A percentile compares a stretch with the other conserved stretches of the same genome.
phyloP scores from a whole-genome alignment of 2,888 invertebrate genomes.

The Mystacides longicornis region DNA sequence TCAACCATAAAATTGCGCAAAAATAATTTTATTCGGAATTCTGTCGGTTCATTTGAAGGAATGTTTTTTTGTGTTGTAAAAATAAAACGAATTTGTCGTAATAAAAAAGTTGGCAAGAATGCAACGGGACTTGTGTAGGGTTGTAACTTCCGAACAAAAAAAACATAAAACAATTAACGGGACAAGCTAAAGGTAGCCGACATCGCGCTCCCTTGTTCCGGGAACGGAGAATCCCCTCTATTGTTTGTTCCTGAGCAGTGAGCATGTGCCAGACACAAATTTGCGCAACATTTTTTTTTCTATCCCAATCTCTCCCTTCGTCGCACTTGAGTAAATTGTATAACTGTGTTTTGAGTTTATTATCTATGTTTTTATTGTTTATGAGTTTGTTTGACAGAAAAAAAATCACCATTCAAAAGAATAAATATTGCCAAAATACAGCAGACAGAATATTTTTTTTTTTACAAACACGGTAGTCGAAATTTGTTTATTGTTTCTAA shows the following conservation, averaged over 20 bases:
- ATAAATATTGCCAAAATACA: too few relatives aligned
- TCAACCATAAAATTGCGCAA: conserved; percentile 10
- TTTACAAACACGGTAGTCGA: too few relatives aligned
- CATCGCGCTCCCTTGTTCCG: background rate
- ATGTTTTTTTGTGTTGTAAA: background rate
- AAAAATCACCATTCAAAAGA: too few relatives aligned
- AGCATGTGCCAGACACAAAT: background rate
- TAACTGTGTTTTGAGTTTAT: too few relatives aligned
- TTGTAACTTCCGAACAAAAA: background rate
- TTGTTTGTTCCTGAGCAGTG: background rate
- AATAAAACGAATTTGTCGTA: background rate
- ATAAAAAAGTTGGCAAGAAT: background rate
- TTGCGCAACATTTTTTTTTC: background rate
- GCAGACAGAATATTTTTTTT: too few relatives aligned
- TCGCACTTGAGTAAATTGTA: too few relatives aligned
- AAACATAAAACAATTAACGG: conserved; percentile 15
- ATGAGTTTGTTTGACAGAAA: too few relatives aligned
- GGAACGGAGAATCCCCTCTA: background rate
- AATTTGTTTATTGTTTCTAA: too few relatives aligned
- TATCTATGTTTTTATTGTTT: too few relatives aligned
- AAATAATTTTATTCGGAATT: background rate
- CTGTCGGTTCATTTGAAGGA: background rate
- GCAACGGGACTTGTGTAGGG: conserved; percentile 2
- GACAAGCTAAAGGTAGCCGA: conserved; percentile 9
- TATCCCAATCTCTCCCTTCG: too few relatives aligned